These are phyloP conservation scores for Opisthograptis luteolata DNA, from an alignment of 2,888 invertebrate genomes.

Conservation along the genomic window DNA sequence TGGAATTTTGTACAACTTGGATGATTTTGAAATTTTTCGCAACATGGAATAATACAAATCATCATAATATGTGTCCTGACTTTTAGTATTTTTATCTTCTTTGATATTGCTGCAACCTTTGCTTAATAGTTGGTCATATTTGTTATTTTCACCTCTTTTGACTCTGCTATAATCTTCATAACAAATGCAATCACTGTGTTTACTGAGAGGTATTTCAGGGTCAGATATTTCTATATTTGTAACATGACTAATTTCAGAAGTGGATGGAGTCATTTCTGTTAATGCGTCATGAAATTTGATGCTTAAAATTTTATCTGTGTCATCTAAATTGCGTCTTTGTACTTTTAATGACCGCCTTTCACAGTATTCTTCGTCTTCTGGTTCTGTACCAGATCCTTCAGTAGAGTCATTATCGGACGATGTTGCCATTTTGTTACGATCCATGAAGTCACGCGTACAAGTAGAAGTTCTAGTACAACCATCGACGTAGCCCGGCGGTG, in stretches of 20 bases:
- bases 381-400: conserved; percentile 12
- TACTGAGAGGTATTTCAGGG: not conserved
- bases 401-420: conserved; percentile 27
- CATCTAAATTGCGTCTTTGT: conserved; percentile 50
- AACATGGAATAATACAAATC: not conserved
- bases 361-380: conserved; percentile 72
- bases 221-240: conserved; percentile 4
- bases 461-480: conserved; percentile 76
- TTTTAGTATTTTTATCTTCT: conserved; percentile 4
- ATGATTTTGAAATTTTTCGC: conserved; percentile 7
- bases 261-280: conserved; percentile 16
- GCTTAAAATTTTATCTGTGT: conserved; percentile 19
- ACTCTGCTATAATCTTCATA: conserved; percentile 38
- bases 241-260: conserved; percentile 8
- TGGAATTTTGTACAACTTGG: conserved; percentile 19
- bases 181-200: conserved; percentile 40
- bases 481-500: conserved; percentile 72
- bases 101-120: conserved; percentile 4
- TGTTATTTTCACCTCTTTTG: conserved; percentile 42
- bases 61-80: not conserved
- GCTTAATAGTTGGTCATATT: conserved; percentile 4
- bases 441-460: conserved; percentile 69
- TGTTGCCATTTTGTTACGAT: conserved; percentile 63
- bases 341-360: conserved; percentile 66
- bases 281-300: conserved; percentile 18